phyloP scores from a whole-genome alignment of 1,140 invertebrate species.

The Drosophila littoralis region DNA sequence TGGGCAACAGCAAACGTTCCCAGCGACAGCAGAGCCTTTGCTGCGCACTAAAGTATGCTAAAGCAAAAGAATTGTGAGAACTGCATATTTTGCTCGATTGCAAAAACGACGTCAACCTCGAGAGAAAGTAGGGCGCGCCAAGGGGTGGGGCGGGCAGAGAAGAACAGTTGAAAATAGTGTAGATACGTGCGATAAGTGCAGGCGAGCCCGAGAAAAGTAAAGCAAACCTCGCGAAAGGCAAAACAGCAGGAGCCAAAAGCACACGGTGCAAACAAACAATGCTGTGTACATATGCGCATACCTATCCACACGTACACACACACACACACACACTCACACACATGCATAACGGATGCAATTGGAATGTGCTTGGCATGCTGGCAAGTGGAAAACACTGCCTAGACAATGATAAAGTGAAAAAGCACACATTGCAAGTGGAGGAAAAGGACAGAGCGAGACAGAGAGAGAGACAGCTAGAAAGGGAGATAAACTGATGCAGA shows the following conservation, averaged over 20 bases:
- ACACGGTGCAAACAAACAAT: slow-evolving; percentile 36
- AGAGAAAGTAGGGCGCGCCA: neutral
- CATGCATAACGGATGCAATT: slow-evolving; percentile 55
- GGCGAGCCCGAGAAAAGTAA: slow-evolving; percentile 54
- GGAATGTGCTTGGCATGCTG: slow-evolving; percentile 63
- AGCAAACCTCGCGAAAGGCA: slow-evolving; percentile 34
- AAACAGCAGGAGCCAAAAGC: slow-evolving; percentile 45
- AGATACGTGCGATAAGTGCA: slow-evolving; percentile 71
- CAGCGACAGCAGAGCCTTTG: slow-evolving; percentile 36
- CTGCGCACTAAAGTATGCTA: slow-evolving; percentile 59
- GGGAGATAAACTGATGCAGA: neutral
- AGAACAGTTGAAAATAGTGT: slow-evolving; percentile 56
- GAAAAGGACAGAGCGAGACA: neutral
- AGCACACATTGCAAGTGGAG: slow-evolving; percentile 47
- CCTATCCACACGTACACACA: slow-evolving; percentile 12
- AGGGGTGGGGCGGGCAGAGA: slow-evolving; percentile 1
- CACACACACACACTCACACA: neutral
- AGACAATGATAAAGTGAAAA: slow-evolving; percentile 81
- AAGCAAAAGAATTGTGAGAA: slow-evolving; percentile 50
- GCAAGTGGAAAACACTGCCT: slow-evolving; percentile 66
- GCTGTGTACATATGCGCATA: neutral
- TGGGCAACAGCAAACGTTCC: slow-evolving; percentile 12
- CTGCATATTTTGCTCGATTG: slow-evolving; percentile 61
- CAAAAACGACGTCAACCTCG: slow-evolving; percentile 39
- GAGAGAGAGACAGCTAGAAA: no score